Evolutionary conservation across 2,888 invertebrate species (phyloP).

Genomic region (Lepidonotus clava): DNA sequence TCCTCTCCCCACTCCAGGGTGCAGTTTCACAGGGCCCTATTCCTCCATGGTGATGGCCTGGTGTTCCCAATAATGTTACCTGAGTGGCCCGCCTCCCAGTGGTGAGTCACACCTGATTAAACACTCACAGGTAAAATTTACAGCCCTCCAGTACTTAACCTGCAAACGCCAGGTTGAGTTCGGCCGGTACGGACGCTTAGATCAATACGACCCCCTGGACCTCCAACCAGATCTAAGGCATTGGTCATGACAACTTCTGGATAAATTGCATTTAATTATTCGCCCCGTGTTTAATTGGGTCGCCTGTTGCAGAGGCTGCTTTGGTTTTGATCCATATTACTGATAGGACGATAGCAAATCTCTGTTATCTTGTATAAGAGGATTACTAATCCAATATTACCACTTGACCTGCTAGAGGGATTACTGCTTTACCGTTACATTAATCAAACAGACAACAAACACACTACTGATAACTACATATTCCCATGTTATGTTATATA

Average conservation of each 20-base stretch:
- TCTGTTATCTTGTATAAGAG: not conserved
- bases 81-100: too few relatives aligned
- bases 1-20: too few relatives aligned
- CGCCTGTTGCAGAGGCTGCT: not conserved
- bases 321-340: not conserved
- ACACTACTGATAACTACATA: too few relatives aligned
- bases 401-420: too few relatives aligned
- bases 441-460: too few relatives aligned
- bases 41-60: too few relatives aligned
- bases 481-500: too few relatives aligned
- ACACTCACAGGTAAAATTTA: slow-evolving; percentile 43
- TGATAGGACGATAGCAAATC: not conserved
- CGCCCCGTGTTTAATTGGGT: not conserved
- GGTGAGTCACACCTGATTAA: slow-evolving; percentile 41
- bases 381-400: too few relatives aligned
- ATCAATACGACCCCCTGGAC: not conserved
- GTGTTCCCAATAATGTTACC: too few relatives aligned
- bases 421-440: too few relatives aligned
- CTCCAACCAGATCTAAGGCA: not conserved
- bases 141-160: slow-evolving; percentile 36
- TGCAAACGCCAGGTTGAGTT: not conserved
- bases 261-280: slow-evolving; percentile 30
- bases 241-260: not conserved
- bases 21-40: too few relatives aligned
- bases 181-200: not conserved